These are phyloP conservation scores for Drosophila nigrodunni DNA, from an alignment of 1,140 invertebrate genomes.

Conservation along the genomic window DNA sequence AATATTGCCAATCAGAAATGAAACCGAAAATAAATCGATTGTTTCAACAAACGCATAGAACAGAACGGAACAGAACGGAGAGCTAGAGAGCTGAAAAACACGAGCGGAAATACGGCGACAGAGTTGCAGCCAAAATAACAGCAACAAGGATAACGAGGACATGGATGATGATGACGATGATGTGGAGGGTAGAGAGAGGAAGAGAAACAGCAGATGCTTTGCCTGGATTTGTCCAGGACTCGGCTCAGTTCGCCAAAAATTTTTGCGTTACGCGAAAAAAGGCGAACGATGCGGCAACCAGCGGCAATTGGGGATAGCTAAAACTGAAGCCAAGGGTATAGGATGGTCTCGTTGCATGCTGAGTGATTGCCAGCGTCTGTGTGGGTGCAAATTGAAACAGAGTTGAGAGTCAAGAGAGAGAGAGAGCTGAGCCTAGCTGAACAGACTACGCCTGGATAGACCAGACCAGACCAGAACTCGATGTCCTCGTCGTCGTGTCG, in stretches of 20 bases:
- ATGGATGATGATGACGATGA: slow-evolving; percentile 16
- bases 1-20: slow-evolving; percentile 84
- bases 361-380: slow-evolving; percentile 69
- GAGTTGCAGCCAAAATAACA: slow-evolving; percentile 53
- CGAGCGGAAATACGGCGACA: slow-evolving; percentile 32
- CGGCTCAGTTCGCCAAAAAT: slow-evolving; percentile 47
- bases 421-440: slow-evolving; percentile 46
- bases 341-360: slow-evolving; percentile 33
- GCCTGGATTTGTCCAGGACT: slow-evolving; percentile 11
- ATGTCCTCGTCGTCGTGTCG: slow-evolving; percentile 59
- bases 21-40: slow-evolving; percentile 84
- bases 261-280: slow-evolving; percentile 69
- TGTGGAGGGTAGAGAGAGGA: slow-evolving; percentile 17
- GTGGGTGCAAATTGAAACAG: slow-evolving; percentile 80
- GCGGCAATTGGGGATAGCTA: slow-evolving; percentile 33
- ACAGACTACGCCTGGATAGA: neutral
- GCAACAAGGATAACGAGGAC: slow-evolving; percentile 43
- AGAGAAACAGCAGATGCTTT: slow-evolving; percentile 38
- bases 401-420: slow-evolving; percentile 39
- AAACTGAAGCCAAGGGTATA: neutral
- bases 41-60: slow-evolving; percentile 70
- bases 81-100: slow-evolving; percentile 32
- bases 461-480: neutral
- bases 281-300: slow-evolving; percentile 22
- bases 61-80: neutral